Evolutionary conservation across 2,113 vertebrate genomes (phyloP).

Genomic region (Hippocampus guttulatus): DNA sequence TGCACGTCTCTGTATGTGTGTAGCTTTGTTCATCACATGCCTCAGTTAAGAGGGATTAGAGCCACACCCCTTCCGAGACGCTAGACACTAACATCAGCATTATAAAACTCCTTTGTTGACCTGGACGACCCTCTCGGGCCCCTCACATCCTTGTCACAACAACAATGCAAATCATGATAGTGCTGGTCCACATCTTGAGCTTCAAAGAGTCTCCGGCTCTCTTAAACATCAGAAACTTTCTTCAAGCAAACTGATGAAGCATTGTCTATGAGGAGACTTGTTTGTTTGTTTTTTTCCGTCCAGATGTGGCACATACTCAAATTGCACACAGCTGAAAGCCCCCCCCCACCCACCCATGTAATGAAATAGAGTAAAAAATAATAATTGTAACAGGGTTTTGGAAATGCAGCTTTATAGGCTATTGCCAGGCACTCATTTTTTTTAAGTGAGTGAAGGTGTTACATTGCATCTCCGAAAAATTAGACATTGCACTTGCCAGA

Average conservation of each 20-base stretch:
- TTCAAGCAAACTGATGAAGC: constrained; percentile 47
- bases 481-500: background rate
- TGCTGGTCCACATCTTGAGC: constrained; percentile 38
- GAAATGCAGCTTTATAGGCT: background rate
- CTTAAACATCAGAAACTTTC: constrained; percentile 20
- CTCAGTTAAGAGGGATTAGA: constrained; percentile 25
- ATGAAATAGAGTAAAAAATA: background rate
- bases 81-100: constrained; percentile 14
- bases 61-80: constrained; percentile 18
- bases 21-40: constrained; percentile 23
- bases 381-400: background rate
- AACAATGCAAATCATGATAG: constrained; percentile 28
- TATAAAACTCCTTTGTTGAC: constrained; percentile 24
- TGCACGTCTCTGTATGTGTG: background rate
- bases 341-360: background rate
- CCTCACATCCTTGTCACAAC: constrained; percentile 31
- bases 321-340: background rate
- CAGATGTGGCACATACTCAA: constrained; percentile 13
- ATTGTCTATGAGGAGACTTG: constrained; percentile 18
- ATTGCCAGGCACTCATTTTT: background rate
- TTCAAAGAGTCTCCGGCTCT: constrained; percentile 33
- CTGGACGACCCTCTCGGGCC: constrained; percentile 29
- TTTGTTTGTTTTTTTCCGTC: background rate
- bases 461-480: background rate
- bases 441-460: background rate